These are phyloP conservation scores for Caenorhabditis parvicauda DNA, from an alignment of 2,888 invertebrate species.

Conservation along the genomic window DNA sequence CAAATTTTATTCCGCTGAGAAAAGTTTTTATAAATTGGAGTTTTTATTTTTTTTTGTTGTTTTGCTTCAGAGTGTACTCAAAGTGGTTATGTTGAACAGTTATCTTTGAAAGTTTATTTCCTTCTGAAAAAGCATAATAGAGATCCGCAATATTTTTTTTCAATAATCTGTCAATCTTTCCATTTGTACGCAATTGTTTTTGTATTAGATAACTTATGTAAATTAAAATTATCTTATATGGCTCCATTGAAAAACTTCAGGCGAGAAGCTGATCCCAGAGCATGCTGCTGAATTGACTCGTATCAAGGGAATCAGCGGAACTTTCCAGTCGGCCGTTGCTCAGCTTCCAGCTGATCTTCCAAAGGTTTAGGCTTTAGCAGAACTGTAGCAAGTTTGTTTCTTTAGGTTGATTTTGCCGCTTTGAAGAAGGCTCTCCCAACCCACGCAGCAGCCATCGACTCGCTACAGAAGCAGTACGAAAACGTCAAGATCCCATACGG, in stretches of 20 bases:
- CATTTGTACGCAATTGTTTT: too few species aligned
- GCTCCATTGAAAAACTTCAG: too few species aligned
- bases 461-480: slow-evolving; percentile 62
- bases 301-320: slow-evolving; percentile 57
- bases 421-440: slow-evolving; percentile 60
- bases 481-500: slow-evolving; percentile 60
- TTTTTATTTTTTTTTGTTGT: neutral
- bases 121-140: too few species aligned
- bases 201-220: too few species aligned
- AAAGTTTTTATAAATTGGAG: neutral
- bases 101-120: neutral
- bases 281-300: slow-evolving; percentile 55
- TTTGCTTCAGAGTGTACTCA: neutral
- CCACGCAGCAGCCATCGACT: slow-evolving; percentile 53
- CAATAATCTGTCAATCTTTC: too few species aligned
- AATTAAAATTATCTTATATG: too few species aligned
- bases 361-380: slow-evolving; percentile 26
- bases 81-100: neutral
- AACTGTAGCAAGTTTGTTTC: neutral
- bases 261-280: slow-evolving; percentile 34
- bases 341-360: slow-evolving; percentile 58
- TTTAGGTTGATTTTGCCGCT: slow-evolving; percentile 56
- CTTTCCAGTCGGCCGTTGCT: slow-evolving; percentile 50
- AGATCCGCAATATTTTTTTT: too few species aligned
- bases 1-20: slow-evolving; percentile 8